Base-by-base conservation (phyloP, 2,888 invertebrate species). In the Lasioglossum leucozonium region DNA sequence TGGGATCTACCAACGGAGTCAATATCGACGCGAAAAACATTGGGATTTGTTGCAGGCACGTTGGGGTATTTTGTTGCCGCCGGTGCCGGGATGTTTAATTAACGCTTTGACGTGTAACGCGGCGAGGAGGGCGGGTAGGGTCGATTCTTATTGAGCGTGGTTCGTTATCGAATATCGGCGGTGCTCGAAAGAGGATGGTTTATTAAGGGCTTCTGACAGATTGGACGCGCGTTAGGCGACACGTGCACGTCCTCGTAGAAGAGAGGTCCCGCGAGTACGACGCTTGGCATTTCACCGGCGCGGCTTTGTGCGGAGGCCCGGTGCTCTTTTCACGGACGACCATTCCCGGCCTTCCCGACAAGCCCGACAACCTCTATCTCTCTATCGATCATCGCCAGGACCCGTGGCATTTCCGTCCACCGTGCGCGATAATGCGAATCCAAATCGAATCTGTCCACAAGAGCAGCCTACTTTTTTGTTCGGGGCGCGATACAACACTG, bases 131-230 rank as follows among this genome's bases (percentile, higher is more conserved):
- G 26, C 26, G 58, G 58, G 5, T 4, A 13, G 26, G 26, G 26
- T 58, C 26, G 58, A 26, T n/a, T 58, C 26, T 58, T 58, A 58
- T 26, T 26, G 58, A 58, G n/a, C 26, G 26, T n/a, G 5, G 58
- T 58, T 58, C 58, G 58, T 58, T 58, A 58, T 58, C 58, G 58
- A 58, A 26, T 58, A 58, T 26, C 58, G 58, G 26, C 1, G 58
- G 13, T 58, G 58, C 58, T 58, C 58, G 58, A 58, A 58, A 58
- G 58, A 58, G 58, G 58, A 26, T 13, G 26, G 58, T 58, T 58
- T 58, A 58, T 58, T 58, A 58, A 58, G 58, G 58, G 58, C 58
- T 58, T 58, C 58, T 26, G 58, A 58, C 58, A 58, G 58, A 58
- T 58, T 58, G 58, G 58, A 26, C 26, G 26, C 26, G 58, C 58